Evolutionary conservation across 1,140 invertebrate species (phyloP).

Genomic region (Trichonephila clavipes): DNA sequence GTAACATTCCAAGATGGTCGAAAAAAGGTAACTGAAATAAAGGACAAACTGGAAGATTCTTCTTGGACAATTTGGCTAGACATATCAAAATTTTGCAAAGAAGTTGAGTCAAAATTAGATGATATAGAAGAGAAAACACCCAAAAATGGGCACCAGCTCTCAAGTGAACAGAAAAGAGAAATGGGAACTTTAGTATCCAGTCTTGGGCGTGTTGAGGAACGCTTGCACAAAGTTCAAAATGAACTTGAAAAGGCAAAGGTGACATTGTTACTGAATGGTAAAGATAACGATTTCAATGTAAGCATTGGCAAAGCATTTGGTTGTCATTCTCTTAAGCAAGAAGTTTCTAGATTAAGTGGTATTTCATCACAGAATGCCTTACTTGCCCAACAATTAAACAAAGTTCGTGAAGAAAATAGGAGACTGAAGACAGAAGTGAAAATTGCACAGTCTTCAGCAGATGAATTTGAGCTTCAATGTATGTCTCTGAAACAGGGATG

Average conservation of each 20-base stretch:
- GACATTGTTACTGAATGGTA: constrained; percentile 36
- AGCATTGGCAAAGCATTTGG: constrained; percentile 38
- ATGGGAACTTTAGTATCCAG: constrained; percentile 53
- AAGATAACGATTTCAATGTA: constrained; percentile 41
- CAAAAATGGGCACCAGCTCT: constrained; percentile 52
- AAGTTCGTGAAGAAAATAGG: constrained; percentile 90
- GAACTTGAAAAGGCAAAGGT: constrained; percentile 69
- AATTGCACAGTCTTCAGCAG: constrained; percentile 89
- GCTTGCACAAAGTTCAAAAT: constrained; percentile 64
- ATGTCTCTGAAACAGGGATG: constrained; percentile 88
- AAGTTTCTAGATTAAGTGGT: constrained; percentile 54
- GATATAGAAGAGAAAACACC: constrained; percentile 53
- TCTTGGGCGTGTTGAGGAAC: constrained; percentile 49
- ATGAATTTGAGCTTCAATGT: constrained; percentile 89
- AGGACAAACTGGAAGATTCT: constrained; percentile 64
- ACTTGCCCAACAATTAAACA: constrained; percentile 86
- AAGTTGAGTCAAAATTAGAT: constrained; percentile 65
- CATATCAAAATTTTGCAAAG: constrained; percentile 73
- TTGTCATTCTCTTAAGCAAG: constrained; percentile 62
- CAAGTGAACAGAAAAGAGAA: constrained; percentile 64
- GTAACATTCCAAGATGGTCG: constrained; percentile 29
- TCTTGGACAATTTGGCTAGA: constrained; percentile 74
- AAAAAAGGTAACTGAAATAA: constrained; percentile 65
- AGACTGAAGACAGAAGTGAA: constrained; percentile 90
- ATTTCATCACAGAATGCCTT: constrained; percentile 62